Percentiles rank a stretch among this genome's conserved stretches.
phyloP scores from a whole-genome alignment of 1,140 invertebrate species.

The Wasmannia auropunctata region DNA sequence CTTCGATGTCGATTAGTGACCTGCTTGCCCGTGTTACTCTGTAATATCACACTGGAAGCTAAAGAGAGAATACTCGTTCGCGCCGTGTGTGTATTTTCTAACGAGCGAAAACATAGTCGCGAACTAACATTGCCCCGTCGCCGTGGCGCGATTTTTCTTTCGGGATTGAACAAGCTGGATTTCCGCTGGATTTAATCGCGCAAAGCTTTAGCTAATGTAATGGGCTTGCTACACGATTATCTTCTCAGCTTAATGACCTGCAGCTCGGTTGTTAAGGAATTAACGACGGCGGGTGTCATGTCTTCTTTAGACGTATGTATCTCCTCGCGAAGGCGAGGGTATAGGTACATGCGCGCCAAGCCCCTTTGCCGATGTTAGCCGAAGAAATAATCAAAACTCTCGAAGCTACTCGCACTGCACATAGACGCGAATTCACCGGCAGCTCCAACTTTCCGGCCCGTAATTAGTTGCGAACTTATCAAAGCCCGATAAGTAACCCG shows the following conservation, averaged over 20 bases:
- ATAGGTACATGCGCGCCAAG: neutral
- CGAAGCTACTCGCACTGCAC: slow-evolving; percentile 24
- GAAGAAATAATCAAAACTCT: slow-evolving; percentile 60
- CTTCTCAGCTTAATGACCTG: slow-evolving; percentile 17
- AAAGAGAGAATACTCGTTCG: slow-evolving; percentile 25
- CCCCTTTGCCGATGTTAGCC: neutral
- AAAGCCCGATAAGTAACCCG: slow-evolving; percentile 69
- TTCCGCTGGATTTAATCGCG: slow-evolving; percentile 39
- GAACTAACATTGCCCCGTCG: neutral
- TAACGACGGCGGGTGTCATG: neutral
- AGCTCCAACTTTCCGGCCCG: slow-evolving; percentile 46
- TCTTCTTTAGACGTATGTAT: slow-evolving; percentile 14
- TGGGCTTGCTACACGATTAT: slow-evolving; percentile 11
- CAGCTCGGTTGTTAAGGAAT: neutral
- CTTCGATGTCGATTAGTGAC: slow-evolving; percentile 58
- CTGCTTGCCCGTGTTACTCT: slow-evolving; percentile 47
- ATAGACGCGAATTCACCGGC: slow-evolving; percentile 39
- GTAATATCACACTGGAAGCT: slow-evolving; percentile 12
- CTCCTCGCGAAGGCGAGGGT: neutral
- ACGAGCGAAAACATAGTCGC: neutral
- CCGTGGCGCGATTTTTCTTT: slow-evolving; percentile 9
- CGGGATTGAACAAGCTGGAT: neutral
- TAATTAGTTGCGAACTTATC: slow-evolving; percentile 71
- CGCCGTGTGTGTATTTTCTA: slow-evolving; percentile 48
- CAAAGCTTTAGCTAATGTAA: slow-evolving; percentile 40